Conservation (phyloP, 2,113 vertebrate genomes). For the Podarcis muralis region DNA sequence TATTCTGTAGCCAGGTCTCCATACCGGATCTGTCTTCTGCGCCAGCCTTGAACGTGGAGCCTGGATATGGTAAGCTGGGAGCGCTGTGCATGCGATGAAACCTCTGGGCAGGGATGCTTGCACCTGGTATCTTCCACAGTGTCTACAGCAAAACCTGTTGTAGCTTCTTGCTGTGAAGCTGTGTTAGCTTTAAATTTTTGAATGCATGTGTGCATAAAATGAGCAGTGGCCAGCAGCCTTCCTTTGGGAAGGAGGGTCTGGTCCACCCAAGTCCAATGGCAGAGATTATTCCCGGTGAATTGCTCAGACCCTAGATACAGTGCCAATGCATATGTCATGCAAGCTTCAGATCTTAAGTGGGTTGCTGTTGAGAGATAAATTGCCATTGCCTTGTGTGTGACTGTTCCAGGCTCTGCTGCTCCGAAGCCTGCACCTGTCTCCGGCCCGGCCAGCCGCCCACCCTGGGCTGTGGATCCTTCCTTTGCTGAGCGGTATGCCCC, state of each 20-base stretch:
- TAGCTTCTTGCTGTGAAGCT: background rate
- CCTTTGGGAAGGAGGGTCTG: background rate
- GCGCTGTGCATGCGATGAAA: accelerated
- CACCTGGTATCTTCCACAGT: background rate
- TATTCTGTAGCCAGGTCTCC: constrained; percentile 72
- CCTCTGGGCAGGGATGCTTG: background rate
- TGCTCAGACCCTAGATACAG: background rate
- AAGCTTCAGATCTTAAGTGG: background rate
- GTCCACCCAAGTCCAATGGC: too few species aligned
- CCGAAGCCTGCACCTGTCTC: constrained; percentile 66
- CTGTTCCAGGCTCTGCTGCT: constrained; percentile 59
- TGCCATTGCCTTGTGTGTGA: background rate
- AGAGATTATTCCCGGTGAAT: background rate
- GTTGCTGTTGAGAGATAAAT: background rate
- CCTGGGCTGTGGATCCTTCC: constrained; percentile 91
- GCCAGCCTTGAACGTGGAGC: constrained; percentile 60
- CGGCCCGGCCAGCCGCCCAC: constrained; percentile 83
- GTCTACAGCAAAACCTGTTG: background rate
- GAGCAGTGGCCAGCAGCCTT: background rate
- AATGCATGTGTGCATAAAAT: background rate
- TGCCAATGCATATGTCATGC: background rate
- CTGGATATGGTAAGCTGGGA: constrained; percentile 60
- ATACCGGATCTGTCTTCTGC: constrained; percentile 39
- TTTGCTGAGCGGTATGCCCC: constrained; percentile 94
- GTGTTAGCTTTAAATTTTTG: background rate